Evolutionary conservation across 2,797 vertebrate genomes (phyloP).

Genomic region (Siniperca undulata): DNA sequence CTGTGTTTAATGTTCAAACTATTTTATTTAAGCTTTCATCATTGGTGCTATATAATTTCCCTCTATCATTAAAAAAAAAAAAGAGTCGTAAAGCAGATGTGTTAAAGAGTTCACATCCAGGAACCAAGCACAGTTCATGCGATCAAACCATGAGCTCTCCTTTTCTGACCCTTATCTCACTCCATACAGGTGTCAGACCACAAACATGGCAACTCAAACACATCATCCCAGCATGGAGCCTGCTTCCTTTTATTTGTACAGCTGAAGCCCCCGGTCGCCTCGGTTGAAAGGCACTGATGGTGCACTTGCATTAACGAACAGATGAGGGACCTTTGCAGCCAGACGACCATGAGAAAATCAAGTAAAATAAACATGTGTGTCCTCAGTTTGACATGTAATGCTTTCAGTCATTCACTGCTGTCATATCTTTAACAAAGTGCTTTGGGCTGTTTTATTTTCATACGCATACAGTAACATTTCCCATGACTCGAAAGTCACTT

Average conservation of each 20-base stretch:
- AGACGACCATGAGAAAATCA: constrained; percentile 62
- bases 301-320: constrained; percentile 58
- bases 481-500: constrained; percentile 30
- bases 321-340: constrained; percentile 43
- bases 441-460: constrained; percentile 41
- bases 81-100: constrained; percentile 38
- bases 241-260: constrained; percentile 80
- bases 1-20: constrained; percentile 37
- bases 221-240: constrained; percentile 57
- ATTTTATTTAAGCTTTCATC: constrained; percentile 59
- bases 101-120: constrained; percentile 26
- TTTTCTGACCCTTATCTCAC: constrained; percentile 72
- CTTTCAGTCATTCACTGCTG: constrained; percentile 23
- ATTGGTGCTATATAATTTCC: constrained; percentile 33
- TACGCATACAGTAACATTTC: constrained; percentile 30
- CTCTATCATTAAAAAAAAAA: constrained; percentile 10
- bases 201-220: constrained; percentile 71
- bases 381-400: constrained; percentile 20
- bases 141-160: constrained; percentile 28
- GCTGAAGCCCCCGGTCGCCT: constrained; percentile 68
- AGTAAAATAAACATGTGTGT: constrained; percentile 57
- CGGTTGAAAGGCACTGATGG: constrained; percentile 53
- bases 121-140: neutral
- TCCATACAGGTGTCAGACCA: constrained; percentile 67
- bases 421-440: constrained; percentile 30